Percentiles rank a stretch among this genome's conserved stretches.
phyloP scores from a whole-genome alignment of 2,797 vertebrate genomes.

The Pempheris klunzingeri region DNA sequence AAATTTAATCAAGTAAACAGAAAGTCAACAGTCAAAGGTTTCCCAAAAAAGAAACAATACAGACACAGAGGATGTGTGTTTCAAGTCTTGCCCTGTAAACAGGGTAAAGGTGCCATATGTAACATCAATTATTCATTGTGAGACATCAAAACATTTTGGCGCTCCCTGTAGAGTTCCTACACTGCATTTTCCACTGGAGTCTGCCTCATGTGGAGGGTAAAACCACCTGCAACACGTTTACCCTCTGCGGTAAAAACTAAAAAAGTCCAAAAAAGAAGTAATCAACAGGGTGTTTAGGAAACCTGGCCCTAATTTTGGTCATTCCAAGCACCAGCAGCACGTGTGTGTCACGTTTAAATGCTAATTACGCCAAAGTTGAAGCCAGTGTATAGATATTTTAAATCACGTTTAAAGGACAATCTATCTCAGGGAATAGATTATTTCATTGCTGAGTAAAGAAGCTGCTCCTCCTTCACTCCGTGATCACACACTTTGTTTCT shows the following conservation, averaged over 20 bases:
- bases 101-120: constrained; percentile 3
- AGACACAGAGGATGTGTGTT: neutral
- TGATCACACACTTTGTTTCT: constrained; percentile 19
- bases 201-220: neutral
- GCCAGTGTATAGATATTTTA: neutral
- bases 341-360: neutral
- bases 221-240: neutral
- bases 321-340: neutral
- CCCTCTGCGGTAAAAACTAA: neutral
- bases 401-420: neutral
- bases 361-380: neutral
- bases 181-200: neutral
- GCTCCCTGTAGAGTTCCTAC: neutral
- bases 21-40: constrained; percentile 12
- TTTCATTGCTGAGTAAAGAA: neutral
- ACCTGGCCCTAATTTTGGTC: neutral
- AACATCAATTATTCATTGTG: constrained; percentile 26
- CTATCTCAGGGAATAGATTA: too few species aligned
- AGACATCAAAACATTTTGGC: constrained; percentile 4
- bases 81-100: neutral
- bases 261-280: neutral
- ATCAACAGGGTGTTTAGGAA: neutral
- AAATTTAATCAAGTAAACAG: constrained; percentile 30
- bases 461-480: neutral
- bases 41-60: neutral